Evolutionary conservation across 2,888 invertebrate species (phyloP), one percentile per base, ranked within the genome.

Genomic region (Drosophila cognata): DNA sequence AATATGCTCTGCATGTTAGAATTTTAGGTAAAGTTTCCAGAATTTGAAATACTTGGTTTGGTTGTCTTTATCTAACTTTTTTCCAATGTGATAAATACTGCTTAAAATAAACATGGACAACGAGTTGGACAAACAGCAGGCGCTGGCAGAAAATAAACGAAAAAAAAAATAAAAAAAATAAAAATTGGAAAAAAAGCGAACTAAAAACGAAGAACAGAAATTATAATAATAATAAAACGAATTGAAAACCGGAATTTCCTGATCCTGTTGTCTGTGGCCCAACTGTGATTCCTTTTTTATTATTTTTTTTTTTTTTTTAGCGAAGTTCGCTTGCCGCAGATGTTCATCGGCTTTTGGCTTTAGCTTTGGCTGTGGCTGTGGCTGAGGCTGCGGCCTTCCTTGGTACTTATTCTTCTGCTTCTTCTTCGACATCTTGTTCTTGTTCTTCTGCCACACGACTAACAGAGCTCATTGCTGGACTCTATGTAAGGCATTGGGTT

Each of bases 201-300:
- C 35, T 53, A 60, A 71, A 65, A 68, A 64, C 48, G 62, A 69
- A 80, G 67, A 74, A 76, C 71, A 74, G 46, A 71, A 71, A 79
- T 70, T 64, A 81, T 81, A 81, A 83, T 85, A 83, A 81, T 83
- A 86, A 88, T 80, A 77, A 81, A 81, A 85, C 83, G 79, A 87
- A 82, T 84, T 81, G 80, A 76, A 89, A 86, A 86, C 86, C 89
- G 89, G 86, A 86, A 84, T 89, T 86, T 87, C 86, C 85, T 79
- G 86, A 89, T 86, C 86, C 89, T 89, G 82, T 88, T 88, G 78
- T 78, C 77, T 82, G 73, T 70, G 78, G 81, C 66, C 83, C 79
- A 82, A 85, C 88, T 79, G 87, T 87, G 89, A 86, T 86, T 86
- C 85, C 87, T 88, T 84, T 79, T 21, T 52, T n/a, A 4, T 28